A percentile compares a stretch with the other conserved stretches of the same genome.
phyloP scores from a whole-genome alignment of 2,797 vertebrate species.

The Galaxias olidus region DNA sequence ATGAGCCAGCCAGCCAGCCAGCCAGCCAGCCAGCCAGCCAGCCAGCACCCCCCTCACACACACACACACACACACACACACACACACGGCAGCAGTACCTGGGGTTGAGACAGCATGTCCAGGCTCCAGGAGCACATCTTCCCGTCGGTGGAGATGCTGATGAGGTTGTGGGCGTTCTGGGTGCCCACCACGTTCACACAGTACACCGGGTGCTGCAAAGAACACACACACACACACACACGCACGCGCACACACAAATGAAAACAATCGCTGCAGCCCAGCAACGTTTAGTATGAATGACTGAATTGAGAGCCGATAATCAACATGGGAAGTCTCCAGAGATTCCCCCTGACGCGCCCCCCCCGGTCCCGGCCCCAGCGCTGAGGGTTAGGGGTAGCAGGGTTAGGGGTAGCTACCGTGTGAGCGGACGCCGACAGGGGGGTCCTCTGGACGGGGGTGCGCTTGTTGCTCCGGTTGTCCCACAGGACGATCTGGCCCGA shows the following conservation, averaged over 20 bases:
- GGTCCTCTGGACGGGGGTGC: constrained; percentile 98
- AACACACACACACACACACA: too few species aligned
- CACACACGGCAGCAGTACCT: constrained; percentile 71
- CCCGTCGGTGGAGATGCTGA: constrained; percentile 98
- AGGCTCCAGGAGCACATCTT: constrained; percentile 99
- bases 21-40: too few species aligned
- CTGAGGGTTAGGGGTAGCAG: constrained; percentile 8
- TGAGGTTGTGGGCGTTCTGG: constrained; percentile 97
- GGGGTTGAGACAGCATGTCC: constrained; percentile 98
- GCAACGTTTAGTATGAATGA: too few species aligned
- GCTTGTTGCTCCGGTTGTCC: constrained; percentile 99
- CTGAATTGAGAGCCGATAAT: too few species aligned
- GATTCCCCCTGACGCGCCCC: too few species aligned
- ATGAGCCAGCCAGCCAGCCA: too few species aligned
- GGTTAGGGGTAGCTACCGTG: constrained; percentile 71
- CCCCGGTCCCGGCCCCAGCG: too few species aligned
- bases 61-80: background rate
- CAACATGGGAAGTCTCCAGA: too few species aligned
- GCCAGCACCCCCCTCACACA: too few species aligned
- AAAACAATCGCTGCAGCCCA: too few species aligned
- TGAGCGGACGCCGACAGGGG: constrained; percentile 93
- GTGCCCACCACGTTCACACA: constrained; percentile 97
- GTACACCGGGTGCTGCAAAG: constrained; percentile 91
- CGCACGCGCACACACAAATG: background rate
- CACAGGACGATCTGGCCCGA: constrained; percentile 98